Evolutionary conservation across 2,888 invertebrate genomes (phyloP), one percentile per base, ranked within the genome.

Genomic region (Cantharis rustica): DNA sequence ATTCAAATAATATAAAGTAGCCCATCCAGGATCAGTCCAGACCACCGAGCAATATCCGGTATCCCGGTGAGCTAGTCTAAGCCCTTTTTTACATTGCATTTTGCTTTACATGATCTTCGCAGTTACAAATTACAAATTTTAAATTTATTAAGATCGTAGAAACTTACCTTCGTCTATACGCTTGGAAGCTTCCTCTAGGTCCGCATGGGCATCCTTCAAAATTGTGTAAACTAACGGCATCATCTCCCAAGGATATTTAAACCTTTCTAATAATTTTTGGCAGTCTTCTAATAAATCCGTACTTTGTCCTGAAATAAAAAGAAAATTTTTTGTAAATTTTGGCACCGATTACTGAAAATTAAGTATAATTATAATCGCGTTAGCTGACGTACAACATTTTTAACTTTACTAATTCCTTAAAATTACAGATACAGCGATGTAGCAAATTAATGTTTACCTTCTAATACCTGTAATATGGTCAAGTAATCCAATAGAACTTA

Each of bases 201-300:
- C 93, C 62, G 92, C 93, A 77, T 92, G 91, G 69, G 94, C 93
- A 84, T 94, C 93, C 86, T 95, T 95, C 78, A 95, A 90, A 88
- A 95, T 95, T 85, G 93, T 93, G 88, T 94, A 93, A 89, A 95
- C 93, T 61, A 95, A 88, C 16, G 95, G 94, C 92, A 95, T 92
- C 92, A 94, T 93, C 86, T 94, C 94, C 93, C 93, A 94, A 4
- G 94, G 93, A 87, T 94, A 94, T 85, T 92, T 92, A 89, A 94
- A 95, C 88, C 92, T 93, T 86, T 94, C 93, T 87, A 93, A 89
- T 75, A 94, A 89, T 86, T 93, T 94, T 84, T 93, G 92, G 86
- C 94, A 94, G 88, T 93, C 93, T 84, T 94, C 93, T 85, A 95
- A 89, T 72, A 92, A 87, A 84, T 92, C 91, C 75, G 88, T 86